Conservation (phyloP, 2,797 vertebrate genomes). For the Bucorvus abyssinicus region DNA sequence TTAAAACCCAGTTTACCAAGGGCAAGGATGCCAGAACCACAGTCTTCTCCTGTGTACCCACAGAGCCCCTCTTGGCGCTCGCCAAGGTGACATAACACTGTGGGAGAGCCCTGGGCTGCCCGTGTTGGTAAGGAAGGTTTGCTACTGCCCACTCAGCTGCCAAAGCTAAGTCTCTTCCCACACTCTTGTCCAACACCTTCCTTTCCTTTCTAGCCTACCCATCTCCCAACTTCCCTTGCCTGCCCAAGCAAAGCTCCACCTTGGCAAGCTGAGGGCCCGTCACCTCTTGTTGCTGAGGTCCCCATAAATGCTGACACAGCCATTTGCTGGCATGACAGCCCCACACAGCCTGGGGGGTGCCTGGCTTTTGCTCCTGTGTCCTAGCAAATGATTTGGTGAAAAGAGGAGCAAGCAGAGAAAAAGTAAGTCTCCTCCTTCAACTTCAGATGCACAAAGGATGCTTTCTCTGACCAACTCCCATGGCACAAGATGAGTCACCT, state of each 20-base stretch:
- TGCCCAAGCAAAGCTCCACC: not conserved
- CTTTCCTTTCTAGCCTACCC: not conserved
- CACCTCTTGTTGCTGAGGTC: not conserved
- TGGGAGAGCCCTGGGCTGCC: not conserved
- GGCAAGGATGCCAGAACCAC: not conserved
- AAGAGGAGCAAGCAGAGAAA: not conserved
- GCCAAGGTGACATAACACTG: not conserved
- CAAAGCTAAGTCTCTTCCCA: not conserved
- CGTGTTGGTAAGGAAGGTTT: not conserved
- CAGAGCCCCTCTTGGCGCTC: not conserved
- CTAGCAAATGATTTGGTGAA: not conserved
- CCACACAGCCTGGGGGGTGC: not conserved
- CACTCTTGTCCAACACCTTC: not conserved
- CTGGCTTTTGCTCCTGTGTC: not conserved
- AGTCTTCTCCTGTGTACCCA: not conserved
- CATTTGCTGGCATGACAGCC: not conserved
- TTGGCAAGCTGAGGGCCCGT: not conserved
- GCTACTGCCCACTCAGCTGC: not conserved
- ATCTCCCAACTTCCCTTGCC: not conserved
- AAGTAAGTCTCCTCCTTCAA: not conserved
- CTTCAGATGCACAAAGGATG: not conserved
- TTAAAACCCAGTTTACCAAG: not conserved
- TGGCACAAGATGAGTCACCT: not conserved
- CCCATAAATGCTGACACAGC: not conserved
- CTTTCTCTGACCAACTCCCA: not conserved